Percentiles rank a stretch among this genome's conserved stretches.
These are phyloP conservation scores for Nomada ruficornis DNA, from an alignment of 2,888 invertebrate species.

Conservation along the genomic window DNA sequence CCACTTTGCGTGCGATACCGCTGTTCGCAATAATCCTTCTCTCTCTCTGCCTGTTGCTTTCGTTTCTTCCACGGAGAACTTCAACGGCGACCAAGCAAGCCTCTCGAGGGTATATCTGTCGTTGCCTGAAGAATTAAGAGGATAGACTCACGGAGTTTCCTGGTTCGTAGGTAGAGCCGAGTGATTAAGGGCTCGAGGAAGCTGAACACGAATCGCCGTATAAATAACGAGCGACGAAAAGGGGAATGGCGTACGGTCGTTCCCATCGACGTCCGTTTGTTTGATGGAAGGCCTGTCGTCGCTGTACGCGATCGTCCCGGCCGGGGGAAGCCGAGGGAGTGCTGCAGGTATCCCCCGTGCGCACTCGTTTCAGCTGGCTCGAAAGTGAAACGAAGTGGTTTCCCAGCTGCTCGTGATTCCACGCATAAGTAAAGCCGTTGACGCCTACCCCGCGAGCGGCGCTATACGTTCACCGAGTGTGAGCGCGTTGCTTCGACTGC, in stretches of 20 bases:
- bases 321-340: conserved; percentile 24
- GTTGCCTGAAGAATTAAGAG: conserved; percentile 38
- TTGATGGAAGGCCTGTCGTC: conserved; percentile 67
- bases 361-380: conserved; percentile 27
- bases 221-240: conserved; percentile 52
- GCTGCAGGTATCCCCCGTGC: not conserved
- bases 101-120: conserved; percentile 30
- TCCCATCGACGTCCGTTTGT: conserved; percentile 60
- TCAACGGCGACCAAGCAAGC: not conserved
- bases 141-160: conserved; percentile 42
- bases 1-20: not conserved
- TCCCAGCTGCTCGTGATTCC: conserved; percentile 61
- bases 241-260: conserved; percentile 38
- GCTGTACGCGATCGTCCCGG: conserved; percentile 46
- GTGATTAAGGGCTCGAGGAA: conserved; percentile 39
- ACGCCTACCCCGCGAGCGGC: conserved; percentile 58
- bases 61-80: not conserved
- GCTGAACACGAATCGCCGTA: conserved; percentile 33
- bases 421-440: conserved; percentile 69
- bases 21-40: not conserved
- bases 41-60: not conserved
- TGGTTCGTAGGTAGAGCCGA: conserved; percentile 33
- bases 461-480: conserved; percentile 36
- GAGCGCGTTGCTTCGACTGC: conserved; percentile 46
- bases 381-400: conserved; percentile 61